These are phyloP conservation scores for Saimiri boliviensis DNA, from an alignment of 2,113 vertebrate genomes.

Conservation along the genomic window DNA sequence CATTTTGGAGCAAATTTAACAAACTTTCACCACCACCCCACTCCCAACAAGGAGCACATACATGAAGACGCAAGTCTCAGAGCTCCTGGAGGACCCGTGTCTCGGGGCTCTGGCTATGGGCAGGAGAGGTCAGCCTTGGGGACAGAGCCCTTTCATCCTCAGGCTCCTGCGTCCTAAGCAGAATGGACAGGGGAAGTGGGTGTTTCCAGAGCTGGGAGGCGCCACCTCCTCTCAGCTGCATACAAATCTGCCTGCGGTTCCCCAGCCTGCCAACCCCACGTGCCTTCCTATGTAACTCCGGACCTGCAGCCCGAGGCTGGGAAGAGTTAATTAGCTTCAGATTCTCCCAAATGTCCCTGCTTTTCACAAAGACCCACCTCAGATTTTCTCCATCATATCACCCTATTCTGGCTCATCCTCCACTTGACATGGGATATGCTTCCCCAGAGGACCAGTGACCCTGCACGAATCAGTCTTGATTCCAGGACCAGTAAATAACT, in stretches of 20 bases:
- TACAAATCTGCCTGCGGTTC: fast-evolving
- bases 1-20: not conserved
- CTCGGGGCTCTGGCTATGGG: not conserved
- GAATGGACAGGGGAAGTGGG: not conserved
- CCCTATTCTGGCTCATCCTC: not conserved
- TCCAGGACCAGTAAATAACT: not conserved
- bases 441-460: not conserved
- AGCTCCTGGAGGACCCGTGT: not conserved
- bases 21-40: not conserved
- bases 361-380: not conserved
- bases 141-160: not conserved
- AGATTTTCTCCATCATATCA: not conserved
- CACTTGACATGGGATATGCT: not conserved
- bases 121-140: not conserved
- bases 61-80: not conserved
- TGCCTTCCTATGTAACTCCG: fast-evolving
- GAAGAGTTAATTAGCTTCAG: not conserved
- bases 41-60: fast-evolving
- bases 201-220: not conserved
- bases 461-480: fast-evolving
- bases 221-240: not conserved
- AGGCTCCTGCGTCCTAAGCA: not conserved
- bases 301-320: fast-evolving
- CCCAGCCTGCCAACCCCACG: not conserved
- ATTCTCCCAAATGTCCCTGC: fast-evolving